These are phyloP conservation scores for Catagonus wagneri DNA, from an alignment of 2,113 vertebrate genomes.

Conservation along the genomic window DNA sequence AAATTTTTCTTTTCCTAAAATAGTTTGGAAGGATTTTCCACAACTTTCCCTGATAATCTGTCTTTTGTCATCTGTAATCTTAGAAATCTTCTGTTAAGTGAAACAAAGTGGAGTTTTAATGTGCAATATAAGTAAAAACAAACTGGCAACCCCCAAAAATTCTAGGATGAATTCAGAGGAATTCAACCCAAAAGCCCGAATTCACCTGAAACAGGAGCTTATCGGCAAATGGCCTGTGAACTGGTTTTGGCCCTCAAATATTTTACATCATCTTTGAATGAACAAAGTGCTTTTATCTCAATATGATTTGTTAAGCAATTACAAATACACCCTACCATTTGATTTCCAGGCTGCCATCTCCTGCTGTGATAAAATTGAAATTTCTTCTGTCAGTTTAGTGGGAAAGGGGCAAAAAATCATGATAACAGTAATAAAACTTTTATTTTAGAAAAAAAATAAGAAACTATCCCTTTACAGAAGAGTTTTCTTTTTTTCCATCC, in stretches of 20 bases:
- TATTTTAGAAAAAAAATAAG: conserved; percentile 79
- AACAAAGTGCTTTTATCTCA: conserved; percentile 80
- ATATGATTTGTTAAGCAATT: conserved; percentile 74
- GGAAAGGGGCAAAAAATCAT: conserved; percentile 74
- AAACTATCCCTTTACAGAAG: conserved; percentile 67
- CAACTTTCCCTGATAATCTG: conserved; percentile 50
- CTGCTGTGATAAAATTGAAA: conserved; percentile 82
- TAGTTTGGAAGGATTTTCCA: conserved; percentile 46
- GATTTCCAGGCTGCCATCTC: conserved; percentile 80
- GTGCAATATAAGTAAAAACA: conserved; percentile 72
- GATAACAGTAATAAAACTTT: conserved; percentile 78
- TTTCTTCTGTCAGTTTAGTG: conserved; percentile 78
- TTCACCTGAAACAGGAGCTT: conserved; percentile 54
- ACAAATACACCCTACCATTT: conserved; percentile 76
- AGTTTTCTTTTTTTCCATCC: conserved; percentile 62
- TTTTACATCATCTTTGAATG: conserved; percentile 74
- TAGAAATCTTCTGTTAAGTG: conserved; percentile 52
- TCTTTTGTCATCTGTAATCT: conserved; percentile 60
- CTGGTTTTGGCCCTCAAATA: conserved; percentile 54
- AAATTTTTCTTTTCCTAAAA: conserved; percentile 51
- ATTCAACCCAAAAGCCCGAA: conserved; percentile 45
- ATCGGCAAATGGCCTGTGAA: conserved; percentile 33
- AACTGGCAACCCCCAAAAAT: conserved; percentile 35
- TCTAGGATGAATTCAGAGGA: not conserved
- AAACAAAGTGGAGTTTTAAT: conserved; percentile 61